Conservation (phyloP, 2,113 vertebrate genomes). For the Elachura formosa region DNA sequence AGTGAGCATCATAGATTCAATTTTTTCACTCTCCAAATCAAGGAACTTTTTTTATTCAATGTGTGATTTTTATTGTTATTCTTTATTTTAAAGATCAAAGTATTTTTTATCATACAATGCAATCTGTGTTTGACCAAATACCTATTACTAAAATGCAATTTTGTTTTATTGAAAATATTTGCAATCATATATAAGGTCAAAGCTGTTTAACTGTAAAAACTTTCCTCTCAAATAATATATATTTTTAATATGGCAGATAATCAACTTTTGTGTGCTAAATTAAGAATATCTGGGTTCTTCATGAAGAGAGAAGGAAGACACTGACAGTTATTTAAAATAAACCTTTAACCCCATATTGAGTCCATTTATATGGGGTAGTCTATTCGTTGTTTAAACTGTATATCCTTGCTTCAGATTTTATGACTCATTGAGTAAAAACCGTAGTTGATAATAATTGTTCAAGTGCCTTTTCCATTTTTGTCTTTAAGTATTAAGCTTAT, state of each 20-base stretch:
- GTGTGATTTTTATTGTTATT: neutral
- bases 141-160: neutral
- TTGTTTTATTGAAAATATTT: neutral
- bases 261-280: neutral
- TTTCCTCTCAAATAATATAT: neutral
- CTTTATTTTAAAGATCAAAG: constrained; percentile 4
- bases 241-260: neutral
- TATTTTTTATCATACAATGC: neutral
- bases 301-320: neutral
- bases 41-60: neutral
- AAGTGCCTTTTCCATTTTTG: neutral
- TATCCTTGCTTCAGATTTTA: neutral
- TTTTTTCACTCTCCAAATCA: constrained; percentile 2
- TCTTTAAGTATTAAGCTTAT: neutral
- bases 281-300: neutral
- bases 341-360: neutral
- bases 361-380: neutral
- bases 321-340: neutral
- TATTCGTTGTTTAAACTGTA: neutral
- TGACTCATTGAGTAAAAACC: neutral
- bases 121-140: neutral
- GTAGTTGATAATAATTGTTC: neutral
- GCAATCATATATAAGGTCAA: neutral
- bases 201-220: neutral
- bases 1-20: neutral